Evolutionary conservation across 2,113 vertebrate genomes (phyloP).

Genomic region (Corythoichthys intestinalis): DNA sequence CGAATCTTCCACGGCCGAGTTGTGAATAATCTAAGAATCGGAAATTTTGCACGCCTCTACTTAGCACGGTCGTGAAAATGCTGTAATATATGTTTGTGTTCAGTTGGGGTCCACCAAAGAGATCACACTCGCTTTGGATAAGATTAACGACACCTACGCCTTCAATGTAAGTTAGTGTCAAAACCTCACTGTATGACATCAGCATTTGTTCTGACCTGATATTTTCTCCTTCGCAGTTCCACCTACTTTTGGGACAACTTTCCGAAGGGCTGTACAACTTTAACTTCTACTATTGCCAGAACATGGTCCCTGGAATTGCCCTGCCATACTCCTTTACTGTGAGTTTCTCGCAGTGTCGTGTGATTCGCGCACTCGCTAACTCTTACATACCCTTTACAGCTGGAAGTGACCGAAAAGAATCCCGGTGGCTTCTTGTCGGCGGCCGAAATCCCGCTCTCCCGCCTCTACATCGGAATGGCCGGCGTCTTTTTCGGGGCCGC

Average conservation of each 20-base stretch:
- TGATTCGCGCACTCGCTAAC: not conserved
- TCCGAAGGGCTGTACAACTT: constrained; percentile 78
- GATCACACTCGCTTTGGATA: constrained; percentile 52
- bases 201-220: not conserved
- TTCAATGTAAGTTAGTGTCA: constrained; percentile 70
- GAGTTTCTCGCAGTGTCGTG: constrained; percentile 27
- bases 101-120: constrained; percentile 40
- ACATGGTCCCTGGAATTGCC: not conserved
- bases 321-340: constrained; percentile 70
- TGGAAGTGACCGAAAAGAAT: constrained; percentile 76
- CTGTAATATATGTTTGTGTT: constrained; percentile 15
- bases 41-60: too few species aligned
- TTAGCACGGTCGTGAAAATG: not conserved
- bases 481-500: constrained; percentile 75
- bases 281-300: constrained; percentile 79
- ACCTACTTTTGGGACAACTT: constrained; percentile 55
- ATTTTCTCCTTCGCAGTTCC: constrained; percentile 66
- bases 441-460: constrained; percentile 78
- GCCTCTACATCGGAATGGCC: constrained; percentile 79
- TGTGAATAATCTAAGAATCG: too few species aligned
- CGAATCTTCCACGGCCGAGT: too few species aligned
- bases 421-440: constrained; percentile 74
- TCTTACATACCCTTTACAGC: constrained; percentile 49
- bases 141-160: constrained; percentile 62
- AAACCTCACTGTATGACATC: not conserved